phyloP scores from a whole-genome alignment of 2,113 vertebrate genomes.

The Nettapus auritus region DNA sequence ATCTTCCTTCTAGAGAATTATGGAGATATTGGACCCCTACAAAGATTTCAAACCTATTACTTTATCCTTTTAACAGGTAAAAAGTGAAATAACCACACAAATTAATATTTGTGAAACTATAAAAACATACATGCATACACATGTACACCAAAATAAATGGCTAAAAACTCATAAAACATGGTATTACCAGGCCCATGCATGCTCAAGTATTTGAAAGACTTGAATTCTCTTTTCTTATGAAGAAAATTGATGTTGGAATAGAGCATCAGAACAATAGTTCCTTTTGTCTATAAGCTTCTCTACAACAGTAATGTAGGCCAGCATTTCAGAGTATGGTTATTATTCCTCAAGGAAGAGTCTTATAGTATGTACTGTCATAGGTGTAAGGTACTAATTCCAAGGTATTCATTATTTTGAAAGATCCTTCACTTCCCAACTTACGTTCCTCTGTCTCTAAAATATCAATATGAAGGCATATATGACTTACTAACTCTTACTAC shows the following conservation, averaged over 20 bases:
- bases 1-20: not conserved
- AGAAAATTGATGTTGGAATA: not conserved
- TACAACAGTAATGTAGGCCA: not conserved
- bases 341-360: not conserved
- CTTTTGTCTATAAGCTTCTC: not conserved
- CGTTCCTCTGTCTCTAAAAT: not conserved
- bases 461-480: not conserved
- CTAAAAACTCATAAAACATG: not conserved
- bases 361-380: not conserved
- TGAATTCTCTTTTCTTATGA: not conserved
- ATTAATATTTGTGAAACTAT: not conserved
- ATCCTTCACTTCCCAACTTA: not conserved
- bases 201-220: not conserved
- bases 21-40: not conserved
- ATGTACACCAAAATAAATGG: not conserved
- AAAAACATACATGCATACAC: not conserved
- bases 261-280: not conserved
- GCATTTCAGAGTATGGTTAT: not conserved
- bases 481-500: not conserved
- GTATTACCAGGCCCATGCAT: accelerated
- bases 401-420: not conserved
- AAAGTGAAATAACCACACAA: not conserved
- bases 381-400: not conserved
- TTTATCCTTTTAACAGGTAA: not conserved
- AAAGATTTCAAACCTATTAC: not conserved